Evolutionary conservation across 2,797 vertebrate genomes (phyloP).

Genomic region (Notolabrus celidotus): DNA sequence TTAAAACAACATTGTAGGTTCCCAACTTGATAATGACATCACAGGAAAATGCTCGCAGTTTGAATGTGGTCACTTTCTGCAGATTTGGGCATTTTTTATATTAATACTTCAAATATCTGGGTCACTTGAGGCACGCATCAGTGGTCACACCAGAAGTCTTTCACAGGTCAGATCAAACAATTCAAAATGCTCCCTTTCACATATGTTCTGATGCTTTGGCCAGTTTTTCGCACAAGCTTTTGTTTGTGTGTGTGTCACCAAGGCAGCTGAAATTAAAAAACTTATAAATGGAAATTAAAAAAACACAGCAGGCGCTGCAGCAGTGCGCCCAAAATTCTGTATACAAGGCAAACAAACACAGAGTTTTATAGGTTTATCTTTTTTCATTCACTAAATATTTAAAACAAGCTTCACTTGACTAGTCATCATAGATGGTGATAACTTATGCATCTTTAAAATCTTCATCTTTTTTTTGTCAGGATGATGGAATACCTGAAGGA

Average conservation of each 20-base stretch:
- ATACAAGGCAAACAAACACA: constrained; percentile 88
- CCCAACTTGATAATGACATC: too few relatives aligned
- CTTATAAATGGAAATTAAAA: constrained; percentile 9
- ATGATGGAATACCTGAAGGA: constrained; percentile 80
- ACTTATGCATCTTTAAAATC: constrained; percentile 72
- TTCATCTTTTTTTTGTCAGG: constrained; percentile 65
- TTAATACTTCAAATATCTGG: too few relatives aligned
- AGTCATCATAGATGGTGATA: constrained; percentile 75
- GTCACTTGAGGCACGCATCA: background rate
- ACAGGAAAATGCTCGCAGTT: background rate
- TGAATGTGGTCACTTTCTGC: constrained; percentile 15
- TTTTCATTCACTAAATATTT: constrained; percentile 88
- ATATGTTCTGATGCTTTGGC: constrained; percentile 17
- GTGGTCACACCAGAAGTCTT: background rate
- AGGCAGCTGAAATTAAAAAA: constrained; percentile 74
- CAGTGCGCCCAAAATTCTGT: constrained; percentile 69
- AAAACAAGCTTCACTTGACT: constrained; percentile 86
- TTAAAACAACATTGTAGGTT: too few relatives aligned
- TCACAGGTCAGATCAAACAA: background rate
- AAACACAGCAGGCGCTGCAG: constrained; percentile 75
- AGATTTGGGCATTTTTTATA: constrained; percentile 54
- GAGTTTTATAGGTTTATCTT: constrained; percentile 79
- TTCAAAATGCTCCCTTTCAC: constrained; percentile 29
- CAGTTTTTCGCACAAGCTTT: constrained; percentile 25
- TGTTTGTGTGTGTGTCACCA: constrained; percentile 59